These are phyloP conservation scores for Drosophila neutralis DNA, from an alignment of 2,888 invertebrate genomes.

Conservation along the genomic window DNA sequence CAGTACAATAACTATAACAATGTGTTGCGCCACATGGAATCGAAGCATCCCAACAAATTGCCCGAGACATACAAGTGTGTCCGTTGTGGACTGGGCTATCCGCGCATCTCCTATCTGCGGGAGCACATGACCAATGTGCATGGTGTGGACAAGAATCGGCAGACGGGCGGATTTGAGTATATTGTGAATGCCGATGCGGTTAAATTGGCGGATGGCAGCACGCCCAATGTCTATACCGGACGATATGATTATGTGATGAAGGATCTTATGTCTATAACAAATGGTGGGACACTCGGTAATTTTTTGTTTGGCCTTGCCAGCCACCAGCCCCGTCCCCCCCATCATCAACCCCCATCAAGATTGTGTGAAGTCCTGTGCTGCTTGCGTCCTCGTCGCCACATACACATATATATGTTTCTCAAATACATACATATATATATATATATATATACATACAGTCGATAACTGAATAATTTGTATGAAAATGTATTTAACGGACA, in stretches of 20 bases:
- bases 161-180: conserved; percentile 83
- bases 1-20: conserved; percentile 85
- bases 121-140: conserved; percentile 84
- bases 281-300: conserved; percentile 83
- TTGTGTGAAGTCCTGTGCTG: conserved; percentile 19
- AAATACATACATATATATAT: not conserved
- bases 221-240: conserved; percentile 80
- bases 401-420: not conserved
- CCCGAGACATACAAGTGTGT: conserved; percentile 85
- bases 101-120: conserved; percentile 83
- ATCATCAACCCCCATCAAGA: not conserved
- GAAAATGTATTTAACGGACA: no score
- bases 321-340: not conserved
- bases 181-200: conserved; percentile 84
- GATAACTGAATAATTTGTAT: conserved; percentile 7
- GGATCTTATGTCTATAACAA: conserved; percentile 84
- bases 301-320: conserved; percentile 38
- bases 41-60: conserved; percentile 85
- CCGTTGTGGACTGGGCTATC: conserved; percentile 83
- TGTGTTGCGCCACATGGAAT: conserved; percentile 85
- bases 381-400: conserved; percentile 3
- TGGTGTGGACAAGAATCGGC: conserved; percentile 81
- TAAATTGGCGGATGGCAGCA: conserved; percentile 72
- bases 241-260: conserved; percentile 85
- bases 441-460: not conserved